Percentiles rank a stretch among this genome's conserved stretches.
phyloP scores from a whole-genome alignment of 2,113 vertebrate species.

The Microcebus ravelobensis region DNA sequence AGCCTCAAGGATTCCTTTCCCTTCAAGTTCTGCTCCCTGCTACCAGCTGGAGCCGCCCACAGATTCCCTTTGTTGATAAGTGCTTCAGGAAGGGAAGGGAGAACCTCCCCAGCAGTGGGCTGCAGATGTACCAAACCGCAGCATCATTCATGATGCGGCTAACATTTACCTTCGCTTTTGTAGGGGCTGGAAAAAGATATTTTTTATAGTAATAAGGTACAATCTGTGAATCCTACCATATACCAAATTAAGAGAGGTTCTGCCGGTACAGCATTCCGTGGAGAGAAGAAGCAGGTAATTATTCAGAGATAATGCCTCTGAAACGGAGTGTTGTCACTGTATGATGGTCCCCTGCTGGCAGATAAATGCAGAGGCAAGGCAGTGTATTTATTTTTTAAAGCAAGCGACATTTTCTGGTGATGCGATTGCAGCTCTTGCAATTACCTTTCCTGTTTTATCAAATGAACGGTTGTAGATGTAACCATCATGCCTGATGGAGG shows the following conservation, averaged over 20 bases:
- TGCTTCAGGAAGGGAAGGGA: neutral
- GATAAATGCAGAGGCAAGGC: constrained; percentile 23
- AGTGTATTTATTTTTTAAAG: constrained; percentile 57
- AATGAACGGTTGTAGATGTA: constrained; percentile 6
- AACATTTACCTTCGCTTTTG: neutral
- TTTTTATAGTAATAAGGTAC: constrained; percentile 19
- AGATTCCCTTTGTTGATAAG: neutral
- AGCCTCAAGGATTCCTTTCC: neutral
- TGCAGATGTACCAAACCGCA: neutral
- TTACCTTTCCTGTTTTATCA: constrained; percentile 50
- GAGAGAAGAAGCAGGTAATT: constrained; percentile 50
- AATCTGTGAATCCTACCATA: constrained; percentile 12
- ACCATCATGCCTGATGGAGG: neutral
- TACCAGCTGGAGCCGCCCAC: neutral
- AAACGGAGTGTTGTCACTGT: constrained; percentile 47
- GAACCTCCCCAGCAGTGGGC: neutral
- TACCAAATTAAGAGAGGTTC: constrained; percentile 21
- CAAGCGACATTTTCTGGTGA: neutral
- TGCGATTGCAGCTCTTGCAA: neutral
- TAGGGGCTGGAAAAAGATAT: neutral
- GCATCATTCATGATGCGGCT: fast-evolving
- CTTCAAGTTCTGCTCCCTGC: neutral
- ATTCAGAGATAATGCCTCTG: constrained; percentile 52
- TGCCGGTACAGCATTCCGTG: neutral
- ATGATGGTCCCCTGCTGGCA: constrained; percentile 44